These are phyloP conservation scores for Pristionchus entomophagus DNA, from an alignment of 2,888 invertebrate genomes.

Conservation along the genomic window DNA sequence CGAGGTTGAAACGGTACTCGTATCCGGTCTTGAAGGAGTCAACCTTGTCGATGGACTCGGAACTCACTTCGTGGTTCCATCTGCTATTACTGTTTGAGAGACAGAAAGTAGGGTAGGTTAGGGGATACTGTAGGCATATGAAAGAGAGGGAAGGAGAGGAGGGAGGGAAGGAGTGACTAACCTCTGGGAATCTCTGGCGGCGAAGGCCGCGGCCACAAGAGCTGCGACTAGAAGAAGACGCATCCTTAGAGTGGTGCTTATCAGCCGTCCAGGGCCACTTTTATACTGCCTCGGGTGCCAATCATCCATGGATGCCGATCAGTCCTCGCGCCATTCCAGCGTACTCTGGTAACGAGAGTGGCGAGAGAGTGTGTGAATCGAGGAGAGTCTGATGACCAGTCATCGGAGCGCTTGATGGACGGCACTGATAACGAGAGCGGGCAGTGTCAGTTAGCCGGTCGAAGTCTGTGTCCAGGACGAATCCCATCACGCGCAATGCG, in stretches of 20 bases:
- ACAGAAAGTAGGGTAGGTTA: too few relatives aligned
- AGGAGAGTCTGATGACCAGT: neutral
- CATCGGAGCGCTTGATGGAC: neutral
- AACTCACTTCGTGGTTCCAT: constrained; percentile 2
- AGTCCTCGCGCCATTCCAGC: neutral
- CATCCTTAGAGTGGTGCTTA: neutral
- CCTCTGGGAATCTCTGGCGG: neutral
- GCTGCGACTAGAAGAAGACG: neutral
- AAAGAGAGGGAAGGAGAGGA: neutral
- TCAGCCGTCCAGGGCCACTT: neutral
- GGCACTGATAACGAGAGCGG: neutral
- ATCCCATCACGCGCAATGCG: too few relatives aligned
- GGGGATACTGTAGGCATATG: too few relatives aligned
- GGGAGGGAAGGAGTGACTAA: neutral
- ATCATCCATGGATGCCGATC: neutral
- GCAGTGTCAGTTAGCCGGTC: neutral
- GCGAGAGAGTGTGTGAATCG: neutral
- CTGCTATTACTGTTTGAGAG: neutral
- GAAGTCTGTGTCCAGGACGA: neutral
- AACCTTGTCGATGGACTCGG: neutral
- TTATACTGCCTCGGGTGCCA: neutral
- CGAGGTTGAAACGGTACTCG: constrained; percentile 43
- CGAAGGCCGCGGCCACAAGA: neutral
- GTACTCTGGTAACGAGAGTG: neutral
- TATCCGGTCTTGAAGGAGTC: neutral